Base-by-base conservation (phyloP, 1,140 invertebrate species). In the Diploscapter pachys region DNA sequence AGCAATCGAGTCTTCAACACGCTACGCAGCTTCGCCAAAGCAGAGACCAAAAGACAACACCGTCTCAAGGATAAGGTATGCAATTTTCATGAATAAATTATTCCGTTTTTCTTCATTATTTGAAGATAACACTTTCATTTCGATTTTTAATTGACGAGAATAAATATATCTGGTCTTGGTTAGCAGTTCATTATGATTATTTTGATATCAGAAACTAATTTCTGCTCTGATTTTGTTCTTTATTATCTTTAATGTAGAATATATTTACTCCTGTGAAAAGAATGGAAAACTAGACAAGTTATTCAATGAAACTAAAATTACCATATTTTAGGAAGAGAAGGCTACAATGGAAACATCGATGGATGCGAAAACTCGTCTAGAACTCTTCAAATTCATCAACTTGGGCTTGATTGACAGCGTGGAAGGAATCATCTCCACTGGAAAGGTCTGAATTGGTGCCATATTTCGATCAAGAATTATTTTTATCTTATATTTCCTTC, bases 301-400 rank as follows among this genome's bases (percentile, higher is more conserved):
- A n/a, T 48, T 53, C 52, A 68, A 52, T 52, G 8, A 13, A 6
- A 52, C 6, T 11, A n/a, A 48, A 68, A 65, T 9, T 59, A 11
- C 1, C 57, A 31, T 31, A 11, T 6, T 68, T 71, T 88, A 89
- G 78, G 87, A 88, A 77, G 87, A 88, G 74, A 87, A 88, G 71
- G 87, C 87, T 3, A 89, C 88, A n/a, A 83, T 83, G 61, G 88
- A 92, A 85, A 90, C 92, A 88, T 92, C 92, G 70, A 86, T 96
- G 1, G 94, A 96, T 88, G 89, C 90, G 62, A 88, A 88, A 51
- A 95, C 93, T 2, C 89, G 91, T 63, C 86, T 95, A 31, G 86
- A 93, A 73, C 85, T 96, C 4, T 93, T 91, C 85, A 94, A 94
- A 86, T 86, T 95, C 79, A 89, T 95, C 3, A 94, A 93, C 84